Percentiles rank a stretch among this genome's conserved stretches.
These are phyloP conservation scores for Acrocyrtus sp. DNA, from an alignment of 2,888 invertebrate species.

Conservation along the genomic window DNA sequence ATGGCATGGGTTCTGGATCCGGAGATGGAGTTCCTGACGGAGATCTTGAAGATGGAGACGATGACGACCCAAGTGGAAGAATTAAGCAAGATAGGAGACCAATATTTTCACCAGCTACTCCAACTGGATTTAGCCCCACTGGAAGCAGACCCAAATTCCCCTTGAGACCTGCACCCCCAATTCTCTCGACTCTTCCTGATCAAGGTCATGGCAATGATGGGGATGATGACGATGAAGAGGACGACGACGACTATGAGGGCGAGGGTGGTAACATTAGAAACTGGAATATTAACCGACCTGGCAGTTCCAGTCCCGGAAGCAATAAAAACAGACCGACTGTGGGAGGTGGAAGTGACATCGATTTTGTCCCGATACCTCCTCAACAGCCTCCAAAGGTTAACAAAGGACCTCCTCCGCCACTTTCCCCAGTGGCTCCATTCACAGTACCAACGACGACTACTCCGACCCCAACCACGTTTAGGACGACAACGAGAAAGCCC, in stretches of 20 bases:
- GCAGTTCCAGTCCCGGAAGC: not conserved
- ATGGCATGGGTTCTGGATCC: slow-evolving; percentile 59
- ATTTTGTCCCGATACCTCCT: slow-evolving; percentile 32
- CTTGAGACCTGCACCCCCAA: slow-evolving; percentile 52
- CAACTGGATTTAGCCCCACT: slow-evolving; percentile 13
- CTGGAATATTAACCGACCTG: slow-evolving; percentile 30
- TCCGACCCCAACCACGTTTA: slow-evolving; percentile 29
- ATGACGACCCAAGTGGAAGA: slow-evolving; percentile 61
- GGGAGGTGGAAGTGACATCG: slow-evolving; percentile 32
- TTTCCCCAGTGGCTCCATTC: slow-evolving; percentile 31
- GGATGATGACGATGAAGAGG: slow-evolving; percentile 50
- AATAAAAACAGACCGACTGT: not conserved
- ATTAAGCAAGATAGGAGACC: slow-evolving; percentile 47
- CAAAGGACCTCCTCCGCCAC: slow-evolving; percentile 20
- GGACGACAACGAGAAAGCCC: slow-evolving; percentile 34
- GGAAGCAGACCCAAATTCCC: slow-evolving; percentile 51
- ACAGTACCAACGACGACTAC: slow-evolving; percentile 26
- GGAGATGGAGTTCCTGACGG: slow-evolving; percentile 59
- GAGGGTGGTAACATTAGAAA: slow-evolving; percentile 31
- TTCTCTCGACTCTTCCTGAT: slow-evolving; percentile 39
- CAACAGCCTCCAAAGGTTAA: slow-evolving; percentile 43
- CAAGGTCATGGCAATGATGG: slow-evolving; percentile 44
- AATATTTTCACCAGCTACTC: slow-evolving; percentile 23
- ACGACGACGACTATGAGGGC: slow-evolving; percentile 43
- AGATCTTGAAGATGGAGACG: slow-evolving; percentile 61